Evolutionary conservation across 1,140 invertebrate species (phyloP), one percentile per base, ranked within the genome.

Genomic region (Drosophila virilis): DNA sequence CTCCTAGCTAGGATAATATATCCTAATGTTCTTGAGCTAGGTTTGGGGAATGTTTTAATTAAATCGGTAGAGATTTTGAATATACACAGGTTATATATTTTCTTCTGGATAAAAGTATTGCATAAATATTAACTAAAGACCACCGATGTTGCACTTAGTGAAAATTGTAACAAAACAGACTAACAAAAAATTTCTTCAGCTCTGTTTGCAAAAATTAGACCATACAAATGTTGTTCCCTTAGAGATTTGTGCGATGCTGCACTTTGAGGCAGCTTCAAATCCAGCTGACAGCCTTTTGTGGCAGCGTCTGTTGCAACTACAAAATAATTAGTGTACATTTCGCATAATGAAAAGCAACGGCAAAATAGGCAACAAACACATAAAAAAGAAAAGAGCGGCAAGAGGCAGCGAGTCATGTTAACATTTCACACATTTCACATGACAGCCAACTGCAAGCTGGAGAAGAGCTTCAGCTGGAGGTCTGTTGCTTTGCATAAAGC

Each of bases 291-390:
- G 69, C 7, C 74, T 67, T 76, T 84, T 79, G 72, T 73, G 32
- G 62, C 42, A 61, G 65, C 50, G 9, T 46, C 57, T 70, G 58
- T 74, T 64, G 65, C 80, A 85, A 67, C 81, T 79, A 74, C 66
- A 78, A 84, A 84, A 89, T 89, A 89, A 89, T 90, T 89, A 89
- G 84, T 89, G 80, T 78, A 81, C 84, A 84, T 74, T 59, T 89
- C 85, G 80, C 84, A 80, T 89, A 89, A 89, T 89, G 84, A 89
- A 80, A 75, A 73, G 74, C 84, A 69, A 74, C 77, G 51, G 77
- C 62, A 42, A 72, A 66, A 61, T 37, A 57, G 50, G 52, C 61
- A 33, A 37, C 22, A 28, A 64, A 45, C 50, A 43, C 64, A 52
- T 52, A 60, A 62, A 46, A 51, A 43, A 22, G 52, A 76, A 46